Base-by-base conservation (phyloP, 2,797 vertebrate genomes). In the Myotis planiceps region DNA sequence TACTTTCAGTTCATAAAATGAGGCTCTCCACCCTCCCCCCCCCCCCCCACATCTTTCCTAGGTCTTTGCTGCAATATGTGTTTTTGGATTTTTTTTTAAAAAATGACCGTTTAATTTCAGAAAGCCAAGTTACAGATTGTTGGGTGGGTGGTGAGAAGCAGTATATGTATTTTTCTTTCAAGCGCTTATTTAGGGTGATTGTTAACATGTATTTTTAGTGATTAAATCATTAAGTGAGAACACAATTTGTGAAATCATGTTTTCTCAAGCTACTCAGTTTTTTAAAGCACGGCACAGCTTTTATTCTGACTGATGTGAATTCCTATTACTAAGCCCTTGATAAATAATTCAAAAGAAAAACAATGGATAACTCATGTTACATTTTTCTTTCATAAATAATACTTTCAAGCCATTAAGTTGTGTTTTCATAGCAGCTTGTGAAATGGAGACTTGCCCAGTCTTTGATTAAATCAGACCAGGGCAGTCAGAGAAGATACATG, bases 191-290 rank as follows among this genome's bases (percentile, higher is more conserved):
- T 89, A 83, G 69, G 96, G 79, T 90, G 55, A 97, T 93, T 97
- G 92, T 97, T 88, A 97, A 89, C 86, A 90, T 89, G 69, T 97
- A 47, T 90, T 87, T 60, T 90, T 96, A 95, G 97, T 97, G 95
- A 98, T 97, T 98, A 96, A 97, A 96, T 97, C 94, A 86, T 96
- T 87, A 92, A 94, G 87, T 4, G 1, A 96, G 96, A 4, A 9
- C 74, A 68, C 88, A 91, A 86, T 94, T 96, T 68, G 88, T 69
- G 75, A 93, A 97, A 97, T 90, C 93, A 91, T 97, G 94, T 97
- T 87, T 95, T 90, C 90, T 76, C 68, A 55, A 93, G 69, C 93
- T 96, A 58, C 55, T 96, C 71, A 83, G 60, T 95, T 87, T 96
- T 96, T 74, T n/a, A 7, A 55, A 96, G 75, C 2, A 47, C 58